Base-by-base conservation (phyloP, 2,888 invertebrate genomes). In the Frankliniella intonsa region DNA sequence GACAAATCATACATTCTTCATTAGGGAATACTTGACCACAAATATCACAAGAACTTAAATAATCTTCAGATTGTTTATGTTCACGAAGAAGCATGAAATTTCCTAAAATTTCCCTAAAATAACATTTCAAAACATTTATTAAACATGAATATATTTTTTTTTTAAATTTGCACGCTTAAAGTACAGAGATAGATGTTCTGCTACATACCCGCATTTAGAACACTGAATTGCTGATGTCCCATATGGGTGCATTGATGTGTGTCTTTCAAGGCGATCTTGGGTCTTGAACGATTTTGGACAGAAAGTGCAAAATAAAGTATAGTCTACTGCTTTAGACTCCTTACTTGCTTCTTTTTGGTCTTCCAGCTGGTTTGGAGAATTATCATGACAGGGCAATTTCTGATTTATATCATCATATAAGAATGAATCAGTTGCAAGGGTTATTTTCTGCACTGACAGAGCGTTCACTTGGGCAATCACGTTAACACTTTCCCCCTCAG, bases 1-100 rank as follows among this genome's bases (percentile, higher is more conserved):
- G 69, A 76, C 69, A 76, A 76, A 76, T 25, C 69, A 76, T 76
- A 12, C 69, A 76, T 76, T 76, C 69, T 22, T 76, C 69, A 76
- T 76, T 76, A 25, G 69, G 69, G 25, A 76, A 76, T 25, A 76
- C 10, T 76, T 76, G 69, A 25, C 25, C 69, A 25, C 69, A 76
- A 2, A 76, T 25, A 25, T 76, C 69, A 76, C 69, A 76, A 22
- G 69, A 76, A 22, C 69, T 76, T 22, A 76, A 25, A 22, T 76
- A 76, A 76, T 76, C 69, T 76, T 76, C 69, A 76, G 22, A 76
- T 25, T 76, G 69, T 25, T 76, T 76, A 25, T 76, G 69, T 22
- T 76, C 69, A 9, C 25, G 69, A 11, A 76, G 69, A 9, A 76
- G 25, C 69, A 76, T 76, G 25, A 25, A 22, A 25, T 76, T 76